Evolutionary conservation across 2,113 vertebrate species (phyloP).

Genomic region (Zingel zingel): DNA sequence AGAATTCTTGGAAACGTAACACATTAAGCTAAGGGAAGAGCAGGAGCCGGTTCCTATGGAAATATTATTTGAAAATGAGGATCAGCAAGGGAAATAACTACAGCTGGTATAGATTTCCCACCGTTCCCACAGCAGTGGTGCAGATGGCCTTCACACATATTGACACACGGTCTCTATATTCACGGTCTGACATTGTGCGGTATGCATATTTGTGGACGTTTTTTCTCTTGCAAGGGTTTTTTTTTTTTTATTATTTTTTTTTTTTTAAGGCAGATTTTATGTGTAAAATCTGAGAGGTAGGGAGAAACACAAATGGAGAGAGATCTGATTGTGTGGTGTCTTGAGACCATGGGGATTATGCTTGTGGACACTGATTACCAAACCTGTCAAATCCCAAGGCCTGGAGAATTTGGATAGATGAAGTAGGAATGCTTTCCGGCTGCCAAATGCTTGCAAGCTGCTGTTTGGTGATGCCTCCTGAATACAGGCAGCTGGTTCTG

Average conservation of each 20-base stretch:
- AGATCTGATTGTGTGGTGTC: slow-evolving; percentile 64
- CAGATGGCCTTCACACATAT: slow-evolving; percentile 76
- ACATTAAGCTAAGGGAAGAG: slow-evolving; percentile 48
- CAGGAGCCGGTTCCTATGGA: slow-evolving; percentile 55
- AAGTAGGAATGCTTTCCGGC: slow-evolving; percentile 71
- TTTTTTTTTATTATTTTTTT: slow-evolving; percentile 32
- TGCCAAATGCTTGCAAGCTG: slow-evolving; percentile 73
- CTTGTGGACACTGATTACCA: slow-evolving; percentile 79
- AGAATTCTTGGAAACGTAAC: slow-evolving; percentile 30
- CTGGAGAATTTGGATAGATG: slow-evolving; percentile 80
- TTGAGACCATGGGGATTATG: slow-evolving; percentile 75
- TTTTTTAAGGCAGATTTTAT: slow-evolving; percentile 9
- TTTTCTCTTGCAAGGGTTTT: slow-evolving; percentile 58
- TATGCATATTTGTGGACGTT: slow-evolving; percentile 48
- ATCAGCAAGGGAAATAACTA: slow-evolving; percentile 72
- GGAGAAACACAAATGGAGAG: background rate
- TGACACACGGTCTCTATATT: slow-evolving; percentile 61
- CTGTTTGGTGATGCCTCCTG: slow-evolving; percentile 74
- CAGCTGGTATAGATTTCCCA: slow-evolving; percentile 58
- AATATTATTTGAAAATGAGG: slow-evolving; percentile 72
- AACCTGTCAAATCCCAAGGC: slow-evolving; percentile 77
- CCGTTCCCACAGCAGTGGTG: slow-evolving; percentile 44
- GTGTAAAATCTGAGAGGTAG: slow-evolving; percentile 29
- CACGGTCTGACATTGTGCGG: slow-evolving; percentile 28
- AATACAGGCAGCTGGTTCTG: slow-evolving; percentile 73